These are phyloP conservation scores for Carterocephalus palaemon DNA, from an alignment of 2,888 invertebrate genomes.

Conservation along the genomic window DNA sequence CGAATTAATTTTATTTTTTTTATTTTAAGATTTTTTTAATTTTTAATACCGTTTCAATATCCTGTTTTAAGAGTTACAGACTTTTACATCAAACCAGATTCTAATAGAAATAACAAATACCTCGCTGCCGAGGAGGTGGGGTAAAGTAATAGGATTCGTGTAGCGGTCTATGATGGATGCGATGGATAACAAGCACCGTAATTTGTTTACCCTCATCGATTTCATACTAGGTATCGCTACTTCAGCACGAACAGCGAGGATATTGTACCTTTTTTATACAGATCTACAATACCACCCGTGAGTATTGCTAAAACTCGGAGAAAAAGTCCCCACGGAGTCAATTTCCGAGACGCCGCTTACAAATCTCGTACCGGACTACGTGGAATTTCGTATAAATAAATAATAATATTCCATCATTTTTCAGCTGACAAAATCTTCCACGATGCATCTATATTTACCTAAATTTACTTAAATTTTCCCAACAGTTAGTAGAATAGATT, in stretches of 20 bases:
- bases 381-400: slow-evolving; percentile 47
- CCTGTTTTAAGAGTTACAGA: too few species aligned
- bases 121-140: neutral
- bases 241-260: slow-evolving; percentile 54
- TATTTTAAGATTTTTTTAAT: too few species aligned
- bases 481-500: too few species aligned
- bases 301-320: slow-evolving; percentile 66
- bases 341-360: slow-evolving; percentile 59
- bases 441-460: neutral
- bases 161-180: slow-evolving; percentile 74
- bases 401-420: slow-evolving; percentile 56
- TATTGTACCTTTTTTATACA: slow-evolving; percentile 66
- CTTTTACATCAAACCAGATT: too few species aligned
- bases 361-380: slow-evolving; percentile 40
- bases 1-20: too few species aligned
- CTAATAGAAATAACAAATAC: slow-evolving; percentile 3
- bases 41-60: too few species aligned
- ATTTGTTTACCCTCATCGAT: slow-evolving; percentile 77
- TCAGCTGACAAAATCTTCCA: slow-evolving; percentile 24
- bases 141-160: slow-evolving; percentile 57
- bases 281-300: slow-evolving; percentile 65
- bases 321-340: slow-evolving; percentile 70
- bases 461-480: slow-evolving; percentile 3
- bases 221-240: slow-evolving; percentile 51
- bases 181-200: slow-evolving; percentile 76